Evolutionary conservation across 2,113 vertebrate species (phyloP).

Genomic region (Limnothrissa miodon): DNA sequence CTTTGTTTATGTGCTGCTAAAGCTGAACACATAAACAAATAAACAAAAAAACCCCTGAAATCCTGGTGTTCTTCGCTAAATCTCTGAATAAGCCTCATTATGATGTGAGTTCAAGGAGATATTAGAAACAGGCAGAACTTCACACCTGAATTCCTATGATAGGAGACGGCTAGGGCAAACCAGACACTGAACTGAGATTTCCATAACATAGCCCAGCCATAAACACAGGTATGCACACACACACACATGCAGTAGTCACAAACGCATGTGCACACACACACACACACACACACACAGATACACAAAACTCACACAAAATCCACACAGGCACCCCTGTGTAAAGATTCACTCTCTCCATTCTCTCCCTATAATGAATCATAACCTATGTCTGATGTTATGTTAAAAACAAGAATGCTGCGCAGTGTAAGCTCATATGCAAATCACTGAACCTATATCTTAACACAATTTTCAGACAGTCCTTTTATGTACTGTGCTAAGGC

Average conservation of each 20-base stretch:
- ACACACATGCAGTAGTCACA: neutral
- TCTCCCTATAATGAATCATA: no score
- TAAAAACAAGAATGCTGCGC: no score
- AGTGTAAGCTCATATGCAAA: no score
- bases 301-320: neutral
- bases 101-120: neutral
- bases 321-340: no score
- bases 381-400: no score
- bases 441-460: no score
- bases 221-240: neutral
- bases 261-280: neutral
- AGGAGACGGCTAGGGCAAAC: neutral
- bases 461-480: neutral
- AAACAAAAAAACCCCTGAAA: neutral
- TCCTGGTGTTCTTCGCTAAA: neutral
- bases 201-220: neutral
- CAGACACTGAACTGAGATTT: neutral
- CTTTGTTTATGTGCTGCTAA: neutral
- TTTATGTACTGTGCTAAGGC: neutral
- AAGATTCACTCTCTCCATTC: no score
- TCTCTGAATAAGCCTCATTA: neutral
- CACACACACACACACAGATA: neutral
- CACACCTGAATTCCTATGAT: constrained; percentile 3
- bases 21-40: neutral
- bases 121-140: neutral